Evolutionary conservation across 2,113 vertebrate species (phyloP).

Genomic region (Marmota flaviventris): DNA sequence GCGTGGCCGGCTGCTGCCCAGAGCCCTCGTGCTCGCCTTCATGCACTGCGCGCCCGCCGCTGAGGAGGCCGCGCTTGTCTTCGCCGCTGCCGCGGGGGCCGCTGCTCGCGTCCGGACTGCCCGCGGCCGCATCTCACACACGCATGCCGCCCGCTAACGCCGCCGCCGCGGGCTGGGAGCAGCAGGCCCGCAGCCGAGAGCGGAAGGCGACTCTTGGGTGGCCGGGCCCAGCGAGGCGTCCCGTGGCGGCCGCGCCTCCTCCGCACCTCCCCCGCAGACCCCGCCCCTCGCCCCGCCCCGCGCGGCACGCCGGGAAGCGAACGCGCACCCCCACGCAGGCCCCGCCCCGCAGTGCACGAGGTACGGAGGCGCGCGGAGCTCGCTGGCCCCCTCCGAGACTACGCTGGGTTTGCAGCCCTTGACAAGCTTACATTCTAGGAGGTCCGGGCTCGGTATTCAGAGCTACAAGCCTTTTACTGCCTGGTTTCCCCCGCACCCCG

Average conservation of each 20-base stretch:
- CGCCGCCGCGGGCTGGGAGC: conserved; percentile 63
- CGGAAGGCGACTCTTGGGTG: neutral
- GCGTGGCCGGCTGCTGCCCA: conserved; percentile 85
- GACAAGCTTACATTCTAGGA: rapidly evolving
- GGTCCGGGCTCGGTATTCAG: rapidly evolving
- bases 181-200: neutral
- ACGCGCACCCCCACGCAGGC: neutral
- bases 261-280: conserved; percentile 61
- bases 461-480: neutral
- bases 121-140: conserved; percentile 93
- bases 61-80: conserved; percentile 74
- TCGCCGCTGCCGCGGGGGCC: conserved; percentile 87
- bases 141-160: conserved; percentile 88
- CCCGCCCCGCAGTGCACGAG: neutral
- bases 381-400: too few species aligned
- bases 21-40: conserved; percentile 74
- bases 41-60: conserved; percentile 70
- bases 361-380: too few species aligned
- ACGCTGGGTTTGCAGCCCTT: rapidly evolving
- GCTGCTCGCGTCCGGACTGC: conserved; percentile 87
- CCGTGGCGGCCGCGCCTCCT: conserved; percentile 48
- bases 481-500: neutral
- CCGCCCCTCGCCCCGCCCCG: conserved; percentile 75
- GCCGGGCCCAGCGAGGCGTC: neutral
- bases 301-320: conserved; percentile 87